Evolutionary conservation across 30 jellyfish, hydroid and myxozoan genomes (phyloP).

Genomic region (Aurelia sp.): DNA sequence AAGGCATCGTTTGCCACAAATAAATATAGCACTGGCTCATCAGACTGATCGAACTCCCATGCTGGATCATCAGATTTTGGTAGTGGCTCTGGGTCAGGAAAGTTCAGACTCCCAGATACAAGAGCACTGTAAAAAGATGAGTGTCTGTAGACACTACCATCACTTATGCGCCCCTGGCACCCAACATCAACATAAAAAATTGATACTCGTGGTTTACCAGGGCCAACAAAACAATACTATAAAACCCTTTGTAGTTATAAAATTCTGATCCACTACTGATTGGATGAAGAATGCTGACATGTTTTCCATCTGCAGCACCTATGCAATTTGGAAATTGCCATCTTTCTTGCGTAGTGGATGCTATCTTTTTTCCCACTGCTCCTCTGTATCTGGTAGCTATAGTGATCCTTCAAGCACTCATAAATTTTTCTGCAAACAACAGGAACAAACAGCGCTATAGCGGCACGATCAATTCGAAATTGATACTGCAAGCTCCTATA

Average conservation of each 20-base stretch:
- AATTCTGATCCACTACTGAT: conserved; percentile 15
- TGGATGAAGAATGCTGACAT: conserved; percentile 20
- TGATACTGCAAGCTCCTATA: conserved; percentile 28
- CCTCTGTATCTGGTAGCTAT: conserved; percentile 16
- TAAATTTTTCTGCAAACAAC: conserved; percentile 24
- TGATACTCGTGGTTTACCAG: conserved; percentile 7
- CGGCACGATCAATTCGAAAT: conserved; percentile 23
- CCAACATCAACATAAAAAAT: conserved; percentile 59
- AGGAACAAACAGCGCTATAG: conserved; percentile 14
- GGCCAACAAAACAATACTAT: not conserved
- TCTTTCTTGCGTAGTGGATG: conserved; percentile 10
- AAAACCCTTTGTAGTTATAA: conserved; percentile 18
- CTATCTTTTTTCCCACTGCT: conserved; percentile 36
- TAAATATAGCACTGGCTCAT: too few species aligned
- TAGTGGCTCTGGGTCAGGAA: too few species aligned
- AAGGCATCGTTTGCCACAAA: too few species aligned
- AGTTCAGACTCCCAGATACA: too few species aligned
- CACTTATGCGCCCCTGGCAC: too few species aligned
- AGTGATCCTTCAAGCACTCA: not conserved
- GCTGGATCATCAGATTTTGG: too few species aligned
- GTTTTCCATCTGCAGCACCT: conserved; percentile 65
- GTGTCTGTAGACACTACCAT: too few species aligned
- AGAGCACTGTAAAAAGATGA: too few species aligned
- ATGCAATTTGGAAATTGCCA: conserved; percentile 50
- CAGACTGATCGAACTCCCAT: too few species aligned